A percentile compares a stretch with the other conserved stretches of the same genome.
These are phyloP conservation scores for Parnassius mnemosyne DNA, from an alignment of 2,888 invertebrate genomes.

Conservation along the genomic window DNA sequence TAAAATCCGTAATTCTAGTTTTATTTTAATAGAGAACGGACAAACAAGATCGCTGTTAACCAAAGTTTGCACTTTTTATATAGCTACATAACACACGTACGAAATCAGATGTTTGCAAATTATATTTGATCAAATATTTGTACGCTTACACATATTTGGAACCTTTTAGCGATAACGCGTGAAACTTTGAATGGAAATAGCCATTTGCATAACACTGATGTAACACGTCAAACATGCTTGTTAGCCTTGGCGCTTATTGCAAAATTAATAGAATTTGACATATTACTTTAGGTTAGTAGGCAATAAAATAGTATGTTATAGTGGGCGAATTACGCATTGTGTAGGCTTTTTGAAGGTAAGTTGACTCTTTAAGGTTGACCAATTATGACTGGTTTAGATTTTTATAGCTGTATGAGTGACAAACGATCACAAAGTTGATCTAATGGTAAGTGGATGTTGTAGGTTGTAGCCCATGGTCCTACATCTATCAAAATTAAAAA, in stretches of 20 bases:
- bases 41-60: too few relatives aligned
- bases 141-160: background rate
- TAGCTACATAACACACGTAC: too few relatives aligned
- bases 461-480: too few relatives aligned
- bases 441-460: too few relatives aligned
- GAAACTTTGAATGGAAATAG: background rate
- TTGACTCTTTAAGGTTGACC: background rate
- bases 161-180: constrained; percentile 4
- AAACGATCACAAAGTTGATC: too few relatives aligned
- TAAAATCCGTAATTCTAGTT: too few relatives aligned
- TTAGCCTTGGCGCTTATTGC: constrained; percentile 7
- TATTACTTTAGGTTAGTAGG: constrained; percentile 4
- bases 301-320: background rate
- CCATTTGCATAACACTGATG: background rate
- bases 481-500: too few relatives aligned
- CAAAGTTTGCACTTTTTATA: too few relatives aligned
- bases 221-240: background rate
- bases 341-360: constrained; percentile 11
- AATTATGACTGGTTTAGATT: background rate
- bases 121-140: constrained; percentile 5
- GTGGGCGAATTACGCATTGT: constrained; percentile 3
- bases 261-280: constrained; percentile 5
- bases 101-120: background rate
- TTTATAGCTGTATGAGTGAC: too few relatives aligned
- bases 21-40: too few relatives aligned